These are phyloP conservation scores for Stenurella melanura DNA, from an alignment of 2,888 invertebrate genomes.

Conservation along the genomic window DNA sequence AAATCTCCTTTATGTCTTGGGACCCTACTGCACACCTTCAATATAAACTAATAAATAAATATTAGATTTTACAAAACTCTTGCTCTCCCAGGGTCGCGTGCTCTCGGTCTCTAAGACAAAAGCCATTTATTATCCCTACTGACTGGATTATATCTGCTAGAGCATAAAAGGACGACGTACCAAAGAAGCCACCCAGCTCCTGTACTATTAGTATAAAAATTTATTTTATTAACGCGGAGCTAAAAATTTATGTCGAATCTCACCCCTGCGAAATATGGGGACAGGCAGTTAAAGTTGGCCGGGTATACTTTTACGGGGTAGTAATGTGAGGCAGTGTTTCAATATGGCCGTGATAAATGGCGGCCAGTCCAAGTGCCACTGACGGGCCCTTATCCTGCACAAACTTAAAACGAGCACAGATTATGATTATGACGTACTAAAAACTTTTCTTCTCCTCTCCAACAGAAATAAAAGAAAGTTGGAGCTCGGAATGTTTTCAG, in stretches of 20 bases:
- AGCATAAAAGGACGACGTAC: too few species aligned
- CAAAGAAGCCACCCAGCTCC: too few species aligned
- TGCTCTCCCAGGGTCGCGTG: too few species aligned
- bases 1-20: too few species aligned
- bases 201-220: conserved; percentile 24
- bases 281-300: conserved; percentile 23
- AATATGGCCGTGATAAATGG: conserved; percentile 55
- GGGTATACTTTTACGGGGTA: conserved; percentile 32
- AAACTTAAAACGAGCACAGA: conserved; percentile 65
- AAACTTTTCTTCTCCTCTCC: conserved; percentile 52
- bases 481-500: conserved; percentile 33
- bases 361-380: conserved; percentile 49
- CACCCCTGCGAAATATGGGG: conserved; percentile 23
- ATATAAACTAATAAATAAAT: too few species aligned
- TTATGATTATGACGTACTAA: conserved; percentile 68
- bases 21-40: too few species aligned
- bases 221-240: conserved; percentile 33
- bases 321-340: conserved; percentile 39
- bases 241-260: conserved; percentile 19
- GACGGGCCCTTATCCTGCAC: conserved; percentile 53
- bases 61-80: too few species aligned
- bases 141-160: too few species aligned
- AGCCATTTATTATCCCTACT: too few species aligned
- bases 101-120: too few species aligned
- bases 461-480: conserved; percentile 54